phyloP scores from a whole-genome alignment of 2,888 invertebrate genomes.

The Xestoiulus laeticollis region DNA sequence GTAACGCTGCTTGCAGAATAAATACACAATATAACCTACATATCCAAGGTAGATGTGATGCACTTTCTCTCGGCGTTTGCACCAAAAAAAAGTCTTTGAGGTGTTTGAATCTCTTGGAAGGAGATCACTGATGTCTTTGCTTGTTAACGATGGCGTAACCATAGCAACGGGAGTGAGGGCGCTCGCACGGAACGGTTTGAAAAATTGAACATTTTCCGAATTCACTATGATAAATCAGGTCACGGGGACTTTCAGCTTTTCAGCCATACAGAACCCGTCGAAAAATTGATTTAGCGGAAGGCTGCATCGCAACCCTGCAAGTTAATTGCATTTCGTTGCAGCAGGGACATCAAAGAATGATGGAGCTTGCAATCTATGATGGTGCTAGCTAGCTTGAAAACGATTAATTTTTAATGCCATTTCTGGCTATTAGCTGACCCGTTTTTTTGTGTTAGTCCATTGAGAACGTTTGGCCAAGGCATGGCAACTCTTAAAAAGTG shows the following conservation, averaged over 20 bases:
- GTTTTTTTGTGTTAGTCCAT: too few species aligned
- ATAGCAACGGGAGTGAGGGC: background rate
- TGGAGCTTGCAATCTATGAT: background rate
- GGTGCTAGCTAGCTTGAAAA: background rate
- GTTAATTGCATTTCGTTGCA: conserved; percentile 9
- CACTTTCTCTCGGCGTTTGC: too few species aligned
- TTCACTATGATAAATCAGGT: background rate
- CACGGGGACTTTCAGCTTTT: background rate
- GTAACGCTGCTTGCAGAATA: background rate
- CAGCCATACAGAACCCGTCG: background rate
- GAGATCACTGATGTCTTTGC: background rate
- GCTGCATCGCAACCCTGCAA: background rate
- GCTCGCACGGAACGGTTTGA: background rate
- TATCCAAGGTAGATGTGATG: background rate
- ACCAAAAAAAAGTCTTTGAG: background rate
- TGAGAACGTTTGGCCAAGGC: too few species aligned
- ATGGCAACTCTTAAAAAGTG: too few species aligned
- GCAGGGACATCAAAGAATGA: background rate
- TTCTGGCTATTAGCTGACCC: background rate
- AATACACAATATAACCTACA: background rate
- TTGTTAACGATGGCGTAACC: background rate
- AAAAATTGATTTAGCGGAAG: background rate
- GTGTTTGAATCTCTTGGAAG: background rate
- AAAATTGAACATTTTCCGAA: background rate
- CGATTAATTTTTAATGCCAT: background rate